A percentile compares a stretch with the other conserved stretches of the same genome.
These are phyloP conservation scores for Pseudotriccus pelzelni DNA, from an alignment of 2,797 vertebrate genomes.

Conservation along the genomic window DNA sequence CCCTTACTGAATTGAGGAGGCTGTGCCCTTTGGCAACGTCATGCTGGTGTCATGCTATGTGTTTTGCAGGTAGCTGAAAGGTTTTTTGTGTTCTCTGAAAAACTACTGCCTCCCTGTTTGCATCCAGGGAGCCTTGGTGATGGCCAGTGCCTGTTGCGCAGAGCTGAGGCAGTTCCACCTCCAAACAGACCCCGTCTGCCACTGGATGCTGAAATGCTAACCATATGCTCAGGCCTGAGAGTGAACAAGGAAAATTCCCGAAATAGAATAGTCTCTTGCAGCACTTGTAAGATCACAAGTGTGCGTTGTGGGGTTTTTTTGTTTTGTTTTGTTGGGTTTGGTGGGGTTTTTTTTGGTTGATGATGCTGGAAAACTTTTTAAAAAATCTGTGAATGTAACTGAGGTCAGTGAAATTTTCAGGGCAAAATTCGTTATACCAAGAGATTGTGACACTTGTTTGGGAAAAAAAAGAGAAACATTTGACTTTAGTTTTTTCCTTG, in stretches of 20 bases:
- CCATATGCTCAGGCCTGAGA: background rate
- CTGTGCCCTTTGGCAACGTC: background rate
- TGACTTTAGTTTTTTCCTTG: background rate
- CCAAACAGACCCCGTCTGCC: accelerated
- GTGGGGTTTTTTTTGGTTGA: background rate
- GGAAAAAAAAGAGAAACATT: background rate
- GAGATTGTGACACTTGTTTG: background rate
- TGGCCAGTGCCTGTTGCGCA: background rate
- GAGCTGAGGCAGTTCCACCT: background rate
- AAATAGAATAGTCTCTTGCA: background rate
- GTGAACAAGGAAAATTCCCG: background rate
- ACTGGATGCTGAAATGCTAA: background rate
- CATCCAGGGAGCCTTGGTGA: background rate
- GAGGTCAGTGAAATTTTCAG: background rate
- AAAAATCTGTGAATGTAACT: background rate
- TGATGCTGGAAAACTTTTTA: background rate
- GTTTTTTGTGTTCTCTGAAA: background rate
- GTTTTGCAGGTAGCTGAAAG: background rate
- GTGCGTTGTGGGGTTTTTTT: background rate
- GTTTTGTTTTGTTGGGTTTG: background rate
- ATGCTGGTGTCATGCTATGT: background rate
- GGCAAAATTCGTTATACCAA: background rate
- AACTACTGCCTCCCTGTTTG: background rate
- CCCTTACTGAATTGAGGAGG: accelerated
- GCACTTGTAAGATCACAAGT: background rate